Evolutionary conservation across 2,888 invertebrate species (phyloP), one percentile per base, ranked within the genome.

Genomic region (Siphlonurus alternatus): DNA sequence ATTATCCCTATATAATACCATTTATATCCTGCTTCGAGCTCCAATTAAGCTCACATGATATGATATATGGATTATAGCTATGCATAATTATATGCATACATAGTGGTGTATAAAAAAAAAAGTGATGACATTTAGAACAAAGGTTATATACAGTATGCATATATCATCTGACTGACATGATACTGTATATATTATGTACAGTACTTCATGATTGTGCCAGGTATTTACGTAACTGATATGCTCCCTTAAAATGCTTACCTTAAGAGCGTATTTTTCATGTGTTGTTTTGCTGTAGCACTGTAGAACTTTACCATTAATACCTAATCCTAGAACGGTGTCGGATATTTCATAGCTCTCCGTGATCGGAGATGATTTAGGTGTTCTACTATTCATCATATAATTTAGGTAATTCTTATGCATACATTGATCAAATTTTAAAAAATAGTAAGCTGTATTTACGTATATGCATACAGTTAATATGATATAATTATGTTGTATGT

Each of bases 241-340:
- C n/a, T n/a, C n/a, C n/a, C 5, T 38, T 38, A 38, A 10, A 38
- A 10, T 38, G 15, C 38, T 73, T 75, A 94, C 94, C 83, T 99
- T 99, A 64, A 99, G 76, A 0, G 98, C 98, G 73, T 85, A 92
- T 75, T 93, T 93, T 69, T 85, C 80, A 61, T 87, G 85, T 0
- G 84, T 87, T 61, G 79, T 78, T 71, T 87, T 89, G 67, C 85
- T 83, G 72, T 84, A 88, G 78, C 97, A 98, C 78, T 97, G 92
- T 20, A 99, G 89, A 63, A 99, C 98, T 84, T 98, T 98, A 67
- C 98, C 98, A 78, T 97, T 99, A 70, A 99, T 97, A 15, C 98
- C 98, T 67, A 97, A 83, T 59, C 98, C 98, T 66, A 99, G 83
- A 59, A 98, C 96, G 67, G 87, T 91, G 73, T 87, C 89, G 51